A percentile compares a stretch with the other conserved stretches of the same genome.
phyloP scores from a whole-genome alignment of 1,140 invertebrate genomes.

The Drosophila dunni region DNA sequence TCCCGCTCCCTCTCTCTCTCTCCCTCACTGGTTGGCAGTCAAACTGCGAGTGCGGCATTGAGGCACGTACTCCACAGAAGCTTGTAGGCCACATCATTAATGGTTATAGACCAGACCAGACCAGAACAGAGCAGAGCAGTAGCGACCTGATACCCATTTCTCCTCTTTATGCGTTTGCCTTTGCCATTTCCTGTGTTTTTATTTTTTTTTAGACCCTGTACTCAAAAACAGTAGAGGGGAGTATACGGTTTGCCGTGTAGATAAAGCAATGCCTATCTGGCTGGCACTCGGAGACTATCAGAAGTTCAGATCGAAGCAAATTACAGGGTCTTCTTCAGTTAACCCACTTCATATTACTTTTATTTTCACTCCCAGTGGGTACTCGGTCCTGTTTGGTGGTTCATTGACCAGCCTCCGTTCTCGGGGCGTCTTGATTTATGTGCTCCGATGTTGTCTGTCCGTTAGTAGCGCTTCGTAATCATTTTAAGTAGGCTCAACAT shows the following conservation, averaged over 20 bases:
- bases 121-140: background rate
- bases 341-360: no score
- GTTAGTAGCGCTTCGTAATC: slow-evolving; percentile 32
- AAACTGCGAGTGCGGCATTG: slow-evolving; percentile 34
- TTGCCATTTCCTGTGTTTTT: background rate
- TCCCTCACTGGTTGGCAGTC: background rate
- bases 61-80: slow-evolving; percentile 53
- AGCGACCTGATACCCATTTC: background rate
- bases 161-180: slow-evolving; percentile 3
- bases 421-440: slow-evolving; percentile 69
- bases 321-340: no score
- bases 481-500: slow-evolving; percentile 65
- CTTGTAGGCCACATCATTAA: slow-evolving; percentile 74
- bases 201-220: slow-evolving; percentile 5
- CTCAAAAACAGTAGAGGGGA: background rate
- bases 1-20: background rate
- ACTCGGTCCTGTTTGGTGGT: slow-evolving; percentile 29
- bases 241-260: no score
- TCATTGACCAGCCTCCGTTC: slow-evolving; percentile 65
- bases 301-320: no score
- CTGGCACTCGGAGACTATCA: no score
- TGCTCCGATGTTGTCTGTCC: slow-evolving; percentile 16
- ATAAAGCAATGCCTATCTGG: no score
- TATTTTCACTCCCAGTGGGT: no score
- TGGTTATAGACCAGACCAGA: slow-evolving; percentile 64